phyloP scores from a whole-genome alignment of 1,140 invertebrate genomes.

The Antheraea pernyi region DNA sequence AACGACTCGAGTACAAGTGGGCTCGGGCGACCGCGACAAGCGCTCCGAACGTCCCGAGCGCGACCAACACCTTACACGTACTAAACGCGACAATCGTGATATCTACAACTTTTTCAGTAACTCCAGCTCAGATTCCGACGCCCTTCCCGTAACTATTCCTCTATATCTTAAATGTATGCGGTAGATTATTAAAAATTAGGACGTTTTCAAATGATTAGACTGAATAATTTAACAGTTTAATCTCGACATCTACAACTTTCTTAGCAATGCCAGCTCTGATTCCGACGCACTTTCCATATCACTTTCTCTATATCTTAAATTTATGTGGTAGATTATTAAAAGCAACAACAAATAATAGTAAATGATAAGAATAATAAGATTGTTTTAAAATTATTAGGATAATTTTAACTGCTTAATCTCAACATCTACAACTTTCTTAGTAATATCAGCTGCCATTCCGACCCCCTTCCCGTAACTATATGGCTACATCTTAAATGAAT shows the following conservation, averaged over 20 bases:
- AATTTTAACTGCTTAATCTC: no score
- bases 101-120: constrained; percentile 52
- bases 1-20: constrained; percentile 23
- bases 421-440: no score
- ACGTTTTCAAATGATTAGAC: no score
- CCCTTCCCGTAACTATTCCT: constrained; percentile 28
- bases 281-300: neutral
- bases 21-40: neutral
- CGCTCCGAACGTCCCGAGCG: constrained; percentile 1
- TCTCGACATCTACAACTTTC: no score
- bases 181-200: neutral
- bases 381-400: no score
- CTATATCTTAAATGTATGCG: neutral
- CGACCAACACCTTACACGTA: neutral
- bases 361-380: neutral
- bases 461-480: no score
- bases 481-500: no score
- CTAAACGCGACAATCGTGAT: constrained; percentile 22
- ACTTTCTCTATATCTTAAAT: neutral
- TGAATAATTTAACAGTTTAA: no score
- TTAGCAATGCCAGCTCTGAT: no score
- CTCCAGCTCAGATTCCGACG: constrained; percentile 37
- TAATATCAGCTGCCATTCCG: no score
- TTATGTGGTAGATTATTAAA: neutral
- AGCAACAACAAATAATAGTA: neutral